These are phyloP conservation scores for Spodoptera litura DNA, from an alignment of 1,140 invertebrate genomes.

Conservation along the genomic window DNA sequence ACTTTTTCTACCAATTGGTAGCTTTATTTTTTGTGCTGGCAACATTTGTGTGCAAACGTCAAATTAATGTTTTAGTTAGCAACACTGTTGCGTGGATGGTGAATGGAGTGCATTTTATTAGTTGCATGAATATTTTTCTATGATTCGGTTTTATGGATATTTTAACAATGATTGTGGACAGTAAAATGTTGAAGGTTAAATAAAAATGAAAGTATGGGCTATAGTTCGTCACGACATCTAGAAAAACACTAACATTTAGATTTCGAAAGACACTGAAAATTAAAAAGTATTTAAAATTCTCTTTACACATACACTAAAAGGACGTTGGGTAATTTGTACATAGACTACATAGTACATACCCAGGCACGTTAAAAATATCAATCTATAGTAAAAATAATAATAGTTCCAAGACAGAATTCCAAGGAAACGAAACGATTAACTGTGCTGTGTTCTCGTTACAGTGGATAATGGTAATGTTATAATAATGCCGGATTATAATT, in stretches of 20 bases:
- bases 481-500: slow-evolving; percentile 9
- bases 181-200: no score
- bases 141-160: no score
- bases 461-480: neutral
- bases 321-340: neutral
- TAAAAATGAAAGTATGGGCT: neutral
- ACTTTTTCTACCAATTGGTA: no score
- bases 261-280: slow-evolving; percentile 18
- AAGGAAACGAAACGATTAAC: slow-evolving; percentile 23
- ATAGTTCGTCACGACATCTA: slow-evolving; percentile 15
- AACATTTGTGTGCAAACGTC: no score
- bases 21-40: no score
- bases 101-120: no score
- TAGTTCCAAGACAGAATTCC: slow-evolving; percentile 5
- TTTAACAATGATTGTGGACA: no score
- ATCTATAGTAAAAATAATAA: slow-evolving; percentile 18
- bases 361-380: slow-evolving; percentile 1
- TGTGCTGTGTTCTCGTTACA: slow-evolving; percentile 19
- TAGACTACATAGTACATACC: neutral
- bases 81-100: no score
- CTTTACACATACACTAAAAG: neutral
- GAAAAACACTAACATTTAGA: slow-evolving; percentile 32
- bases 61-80: no score
- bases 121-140: no score
- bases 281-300: neutral